phyloP scores from a whole-genome alignment of 2,888 invertebrate species.

The Uropetala carovei region DNA sequence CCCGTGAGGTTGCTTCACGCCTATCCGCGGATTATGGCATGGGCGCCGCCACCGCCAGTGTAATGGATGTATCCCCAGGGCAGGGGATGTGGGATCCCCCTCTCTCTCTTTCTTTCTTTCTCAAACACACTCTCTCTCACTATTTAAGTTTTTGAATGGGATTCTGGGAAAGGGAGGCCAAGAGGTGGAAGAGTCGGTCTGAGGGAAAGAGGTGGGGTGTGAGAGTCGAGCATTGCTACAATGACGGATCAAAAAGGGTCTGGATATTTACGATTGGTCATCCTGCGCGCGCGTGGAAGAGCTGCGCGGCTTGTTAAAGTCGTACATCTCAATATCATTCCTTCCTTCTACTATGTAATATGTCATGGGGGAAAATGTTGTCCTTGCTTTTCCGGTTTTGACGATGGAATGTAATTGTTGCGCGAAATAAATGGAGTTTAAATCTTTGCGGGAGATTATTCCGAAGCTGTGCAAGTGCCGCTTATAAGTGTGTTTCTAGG shows the following conservation, averaged over 20 bases:
- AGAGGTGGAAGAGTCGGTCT: conserved; percentile 20
- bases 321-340: conserved; percentile 27
- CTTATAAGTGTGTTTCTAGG: conserved; percentile 3
- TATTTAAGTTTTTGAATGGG: neutral
- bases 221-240: conserved; percentile 17
- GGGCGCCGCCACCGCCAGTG: conserved; percentile 27
- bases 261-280: conserved; percentile 21
- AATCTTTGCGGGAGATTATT: neutral
- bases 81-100: neutral
- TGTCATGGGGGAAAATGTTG: conserved; percentile 18
- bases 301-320: conserved; percentile 36
- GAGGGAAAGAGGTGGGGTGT: neutral
- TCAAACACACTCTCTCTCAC: neutral
- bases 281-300: neutral
- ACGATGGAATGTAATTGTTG: conserved; percentile 18
- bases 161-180: neutral
- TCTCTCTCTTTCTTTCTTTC: neutral
- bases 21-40: conserved; percentile 55
- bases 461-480: neutral
- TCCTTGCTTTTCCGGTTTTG: neutral
- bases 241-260: conserved; percentile 22
- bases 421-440: neutral
- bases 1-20: conserved; percentile 57
- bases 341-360: neutral
- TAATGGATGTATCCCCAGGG: conserved; percentile 39